Percentiles rank a stretch among this genome's conserved stretches.
Evolutionary conservation across 2,797 vertebrate genomes (phyloP).

Genomic region (Balearica regulorum): DNA sequence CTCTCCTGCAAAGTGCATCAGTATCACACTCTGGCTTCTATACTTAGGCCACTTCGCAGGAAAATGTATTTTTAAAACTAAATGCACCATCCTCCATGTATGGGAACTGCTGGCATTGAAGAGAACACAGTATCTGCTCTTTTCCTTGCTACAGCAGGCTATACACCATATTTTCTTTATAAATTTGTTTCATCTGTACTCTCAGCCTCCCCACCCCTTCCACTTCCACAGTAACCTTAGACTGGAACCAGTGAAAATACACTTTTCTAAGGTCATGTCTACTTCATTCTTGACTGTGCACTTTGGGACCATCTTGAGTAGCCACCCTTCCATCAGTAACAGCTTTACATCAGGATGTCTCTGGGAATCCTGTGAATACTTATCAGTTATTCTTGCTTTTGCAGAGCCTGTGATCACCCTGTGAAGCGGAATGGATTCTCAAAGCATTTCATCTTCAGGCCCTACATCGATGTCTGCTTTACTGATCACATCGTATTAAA

Average conservation of each 20-base stretch:
- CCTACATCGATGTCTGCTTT: neutral
- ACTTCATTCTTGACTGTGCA: rapidly evolving
- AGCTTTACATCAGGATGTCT: neutral
- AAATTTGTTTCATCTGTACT: neutral
- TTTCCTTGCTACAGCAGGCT: neutral
- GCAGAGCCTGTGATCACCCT: conserved; percentile 12
- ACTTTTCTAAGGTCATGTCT: neutral
- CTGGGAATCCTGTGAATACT: neutral
- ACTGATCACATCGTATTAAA: neutral
- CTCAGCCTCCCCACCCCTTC: neutral
- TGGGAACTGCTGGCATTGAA: neutral
- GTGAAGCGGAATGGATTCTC: conserved; percentile 28
- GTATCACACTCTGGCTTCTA: neutral
- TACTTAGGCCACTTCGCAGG: neutral
- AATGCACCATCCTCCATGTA: neutral
- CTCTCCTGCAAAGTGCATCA: neutral
- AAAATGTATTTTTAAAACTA: neutral
- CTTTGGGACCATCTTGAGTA: neutral
- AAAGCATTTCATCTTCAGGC: neutral
- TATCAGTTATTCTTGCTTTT: conserved; percentile 37
- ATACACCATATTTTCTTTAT: neutral
- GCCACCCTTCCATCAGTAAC: neutral
- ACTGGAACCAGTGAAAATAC: neutral
- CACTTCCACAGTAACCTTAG: neutral
- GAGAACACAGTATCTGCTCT: neutral